Base-by-base conservation (phyloP, 2,797 vertebrate species). In the Bradypus variegatus region DNA sequence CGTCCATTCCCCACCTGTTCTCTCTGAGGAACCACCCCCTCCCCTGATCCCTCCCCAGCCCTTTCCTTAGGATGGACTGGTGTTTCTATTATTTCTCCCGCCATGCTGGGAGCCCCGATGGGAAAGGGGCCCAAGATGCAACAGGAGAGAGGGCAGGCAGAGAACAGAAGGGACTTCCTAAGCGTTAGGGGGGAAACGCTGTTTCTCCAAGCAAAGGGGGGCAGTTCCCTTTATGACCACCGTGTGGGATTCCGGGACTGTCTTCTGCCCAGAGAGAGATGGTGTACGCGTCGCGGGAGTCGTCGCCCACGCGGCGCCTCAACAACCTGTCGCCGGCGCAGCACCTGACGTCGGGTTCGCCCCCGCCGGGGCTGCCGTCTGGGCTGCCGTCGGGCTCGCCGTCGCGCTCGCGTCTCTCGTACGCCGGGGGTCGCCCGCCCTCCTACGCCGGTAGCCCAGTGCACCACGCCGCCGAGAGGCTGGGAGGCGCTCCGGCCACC, bases 231-330 rank as follows among this genome's bases (percentile, higher is more conserved):
- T 64, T 45, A 75, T 95, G 91, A 96, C 82, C 16, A 79, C 38
- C 69, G 69, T 19, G 2, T 80, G 81, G 87, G 87, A 69, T 73
- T 50, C 64, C 1, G 50, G 90, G 8, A 0, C 0, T 89, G 62
- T 94, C 65, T 94, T 82, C n/a, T 69, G 88, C 95, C 1, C 98
- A 99, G 99, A 98, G 99, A 95, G 99, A 99, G 89, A 99, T 99
- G 98, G 99, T 99, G 86, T 99, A 99, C 96, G 98, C 98, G 0
- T 99, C 99, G n/a, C 97, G 98, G 5, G 99, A 99, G 94, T 99
- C 99, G 0, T 99, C 99, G 5, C 99, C 99, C 38, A 99, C 99
- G 11, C 98, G 98, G 50, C 99, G 99, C 36, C 97, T 99, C 92
- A 99, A 99, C 98, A 99, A 98, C 92, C 98, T 99, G 36, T 98